phyloP scores from a whole-genome alignment of 30 jellyfish, hydroid and myxozoan genomes.

The Turritopsis rubra region DNA sequence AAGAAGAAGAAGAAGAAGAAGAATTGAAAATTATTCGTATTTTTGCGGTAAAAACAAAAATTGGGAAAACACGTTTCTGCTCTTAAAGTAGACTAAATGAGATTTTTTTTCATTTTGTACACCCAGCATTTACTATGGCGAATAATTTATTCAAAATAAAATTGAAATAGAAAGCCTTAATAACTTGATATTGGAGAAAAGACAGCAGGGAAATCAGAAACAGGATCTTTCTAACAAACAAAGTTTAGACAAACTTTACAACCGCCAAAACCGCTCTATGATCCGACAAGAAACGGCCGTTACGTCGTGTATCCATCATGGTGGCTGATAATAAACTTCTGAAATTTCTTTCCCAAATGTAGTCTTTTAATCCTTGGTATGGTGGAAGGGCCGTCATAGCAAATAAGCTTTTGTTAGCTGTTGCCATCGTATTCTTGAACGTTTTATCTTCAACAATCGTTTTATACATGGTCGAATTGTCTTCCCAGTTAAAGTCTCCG shows the following conservation, averaged over 20 bases:
- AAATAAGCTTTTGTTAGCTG: neutral
- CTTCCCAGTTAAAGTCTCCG: conserved; percentile 30
- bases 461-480: neutral
- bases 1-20: too few species aligned
- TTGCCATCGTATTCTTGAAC: conserved; percentile 10
- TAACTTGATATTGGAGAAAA: too few species aligned
- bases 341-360: conserved; percentile 9
- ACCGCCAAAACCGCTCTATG: conserved; percentile 24
- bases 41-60: too few species aligned
- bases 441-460: neutral
- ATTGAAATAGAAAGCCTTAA: too few species aligned
- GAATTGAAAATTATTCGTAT: too few species aligned
- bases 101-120: too few species aligned
- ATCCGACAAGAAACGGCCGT: conserved; percentile 14
- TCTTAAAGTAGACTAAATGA: too few species aligned
- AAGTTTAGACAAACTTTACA: neutral
- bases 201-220: too few species aligned
- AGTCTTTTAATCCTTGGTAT: neutral
- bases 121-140: too few species aligned
- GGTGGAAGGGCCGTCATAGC: conserved; percentile 5
- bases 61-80: too few species aligned
- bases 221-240: too few species aligned
- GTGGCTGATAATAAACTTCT: conserved; percentile 22
- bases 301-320: conserved; percentile 27
- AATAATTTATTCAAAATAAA: too few species aligned